These are phyloP conservation scores for Agriopis marginaria DNA, from an alignment of 2,888 invertebrate genomes.

Conservation along the genomic window DNA sequence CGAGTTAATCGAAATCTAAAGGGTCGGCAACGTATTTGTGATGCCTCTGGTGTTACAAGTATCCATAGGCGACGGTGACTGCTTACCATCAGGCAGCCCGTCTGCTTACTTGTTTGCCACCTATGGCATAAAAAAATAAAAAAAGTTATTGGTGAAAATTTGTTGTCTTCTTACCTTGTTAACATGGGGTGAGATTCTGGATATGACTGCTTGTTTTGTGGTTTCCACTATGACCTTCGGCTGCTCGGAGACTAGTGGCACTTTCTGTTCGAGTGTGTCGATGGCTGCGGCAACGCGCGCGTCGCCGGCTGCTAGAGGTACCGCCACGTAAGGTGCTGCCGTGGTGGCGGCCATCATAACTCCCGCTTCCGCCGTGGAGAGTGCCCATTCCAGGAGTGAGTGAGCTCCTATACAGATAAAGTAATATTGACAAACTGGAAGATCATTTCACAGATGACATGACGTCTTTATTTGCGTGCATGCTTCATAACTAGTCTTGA, in stretches of 20 bases:
- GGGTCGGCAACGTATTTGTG: no score
- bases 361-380: slow-evolving; percentile 89
- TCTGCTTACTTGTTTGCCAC: no score
- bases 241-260: slow-evolving; percentile 89
- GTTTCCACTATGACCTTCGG: slow-evolving; percentile 87
- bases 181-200: slow-evolving; percentile 84
- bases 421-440: no score
- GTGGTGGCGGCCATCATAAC: slow-evolving; percentile 88
- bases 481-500: no score
- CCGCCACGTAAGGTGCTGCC: slow-evolving; percentile 87
- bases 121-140: no score
- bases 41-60: no score
- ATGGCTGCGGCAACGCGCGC: slow-evolving; percentile 89
- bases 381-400: slow-evolving; percentile 89
- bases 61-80: no score
- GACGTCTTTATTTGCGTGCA: no score
- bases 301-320: slow-evolving; percentile 85
- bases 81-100: no score
- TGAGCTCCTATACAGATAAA: slow-evolving; percentile 82
- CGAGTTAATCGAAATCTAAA: no score
- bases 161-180: slow-evolving; percentile 71
- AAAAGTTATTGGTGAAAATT: not conserved
- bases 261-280: slow-evolving; percentile 88
- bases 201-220: slow-evolving; percentile 86
- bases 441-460: no score